Conservation (phyloP, 2,113 vertebrate genomes). For the Cavia porcellus region DNA sequence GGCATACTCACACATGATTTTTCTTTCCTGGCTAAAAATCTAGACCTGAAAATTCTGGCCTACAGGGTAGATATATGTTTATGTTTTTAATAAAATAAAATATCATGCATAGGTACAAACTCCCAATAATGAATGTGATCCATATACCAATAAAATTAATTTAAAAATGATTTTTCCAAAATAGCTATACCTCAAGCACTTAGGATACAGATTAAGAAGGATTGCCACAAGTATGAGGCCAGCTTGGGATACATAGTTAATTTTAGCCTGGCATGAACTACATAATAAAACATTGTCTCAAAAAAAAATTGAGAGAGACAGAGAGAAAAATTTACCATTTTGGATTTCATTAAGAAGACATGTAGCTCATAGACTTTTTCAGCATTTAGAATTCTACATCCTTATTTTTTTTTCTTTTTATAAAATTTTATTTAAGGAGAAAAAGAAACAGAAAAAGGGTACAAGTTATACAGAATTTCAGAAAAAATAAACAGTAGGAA, state of each 20-base stretch:
- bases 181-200: not conserved
- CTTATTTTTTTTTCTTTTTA: not conserved
- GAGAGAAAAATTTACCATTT: not conserved
- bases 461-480: no score
- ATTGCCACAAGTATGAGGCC: not conserved
- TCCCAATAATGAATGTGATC: not conserved
- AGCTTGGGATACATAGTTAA: not conserved
- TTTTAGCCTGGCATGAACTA: not conserved
- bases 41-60: not conserved
- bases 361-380: not conserved
- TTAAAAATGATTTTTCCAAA: not conserved
- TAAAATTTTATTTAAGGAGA: no score
- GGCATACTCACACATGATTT: not conserved
- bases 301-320: no score
- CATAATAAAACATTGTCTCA: no score
- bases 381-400: not conserved
- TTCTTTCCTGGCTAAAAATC: not conserved
- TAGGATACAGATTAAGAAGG: not conserved
- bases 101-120: not conserved
- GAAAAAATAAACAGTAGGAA: no score
- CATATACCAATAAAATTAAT: not conserved
- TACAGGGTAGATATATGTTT: not conserved
- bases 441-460: no score
- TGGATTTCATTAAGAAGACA: not conserved
- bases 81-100: not conserved